Percentiles rank a stretch among this genome's conserved stretches.
Evolutionary conservation across 2,113 vertebrate genomes (phyloP).

Genomic region (Papio anubis): DNA sequence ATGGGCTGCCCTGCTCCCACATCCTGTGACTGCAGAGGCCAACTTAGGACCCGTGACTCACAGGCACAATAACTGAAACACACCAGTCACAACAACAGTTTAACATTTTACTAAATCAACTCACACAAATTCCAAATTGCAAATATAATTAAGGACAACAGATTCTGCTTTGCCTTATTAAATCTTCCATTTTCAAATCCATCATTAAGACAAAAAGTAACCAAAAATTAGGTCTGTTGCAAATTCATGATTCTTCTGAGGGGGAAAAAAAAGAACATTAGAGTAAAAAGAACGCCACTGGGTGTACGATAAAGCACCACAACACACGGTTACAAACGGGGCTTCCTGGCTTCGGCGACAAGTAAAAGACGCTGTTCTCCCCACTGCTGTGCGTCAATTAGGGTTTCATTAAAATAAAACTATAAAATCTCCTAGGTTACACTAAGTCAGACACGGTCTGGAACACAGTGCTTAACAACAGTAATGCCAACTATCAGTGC

Average conservation of each 20-base stretch:
- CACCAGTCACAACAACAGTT: conserved; percentile 81
- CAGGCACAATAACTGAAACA: conserved; percentile 67
- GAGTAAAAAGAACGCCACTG: conserved; percentile 84
- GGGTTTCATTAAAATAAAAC: conserved; percentile 89
- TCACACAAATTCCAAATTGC: conserved; percentile 92
- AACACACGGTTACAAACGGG: conserved; percentile 88
- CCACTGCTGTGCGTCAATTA: conserved; percentile 79
- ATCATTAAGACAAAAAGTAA: conserved; percentile 90
- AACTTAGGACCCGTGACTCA: background rate
- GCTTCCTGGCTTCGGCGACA: conserved; percentile 80
- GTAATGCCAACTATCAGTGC: conserved; percentile 91
- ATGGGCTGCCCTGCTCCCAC: background rate
- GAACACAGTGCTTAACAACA: conserved; percentile 89
- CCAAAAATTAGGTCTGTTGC: conserved; percentile 86
- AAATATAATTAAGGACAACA: conserved; percentile 89
- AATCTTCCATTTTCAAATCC: conserved; percentile 82
- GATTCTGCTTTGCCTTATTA: conserved; percentile 75
- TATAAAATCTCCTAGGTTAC: conserved; percentile 90
- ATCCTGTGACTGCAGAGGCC: background rate
- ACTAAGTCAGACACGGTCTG: conserved; percentile 86
- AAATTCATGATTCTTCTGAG: conserved; percentile 80
- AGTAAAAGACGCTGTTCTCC: conserved; percentile 82
- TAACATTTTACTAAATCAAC: conserved; percentile 92
- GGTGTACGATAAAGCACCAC: conserved; percentile 87
- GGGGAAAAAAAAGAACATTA: conserved; percentile 67